These are phyloP conservation scores for Aegithalos caudatus DNA, from an alignment of 2,113 vertebrate genomes.

Conservation along the genomic window DNA sequence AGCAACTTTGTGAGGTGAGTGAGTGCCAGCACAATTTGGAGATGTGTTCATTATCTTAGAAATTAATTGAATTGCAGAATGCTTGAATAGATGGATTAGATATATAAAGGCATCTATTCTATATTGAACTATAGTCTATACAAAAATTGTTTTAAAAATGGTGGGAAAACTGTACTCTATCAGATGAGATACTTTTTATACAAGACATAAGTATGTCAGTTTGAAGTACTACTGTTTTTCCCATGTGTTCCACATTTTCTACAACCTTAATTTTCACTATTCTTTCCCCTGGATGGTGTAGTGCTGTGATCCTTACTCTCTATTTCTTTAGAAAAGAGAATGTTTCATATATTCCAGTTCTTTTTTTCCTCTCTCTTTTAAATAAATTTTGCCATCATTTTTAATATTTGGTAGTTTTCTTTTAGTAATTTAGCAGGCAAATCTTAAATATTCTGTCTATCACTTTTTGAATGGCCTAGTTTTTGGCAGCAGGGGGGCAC, in stretches of 20 bases:
- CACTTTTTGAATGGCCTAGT: not conserved
- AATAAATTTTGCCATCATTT: not conserved
- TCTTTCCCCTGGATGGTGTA: not conserved
- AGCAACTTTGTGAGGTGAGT: not conserved
- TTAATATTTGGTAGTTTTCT: not conserved
- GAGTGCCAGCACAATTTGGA: not conserved
- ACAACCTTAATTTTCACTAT: not conserved
- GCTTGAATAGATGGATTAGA: not conserved
- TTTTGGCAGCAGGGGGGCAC: not conserved
- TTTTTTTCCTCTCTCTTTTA: not conserved
- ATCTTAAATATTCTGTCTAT: not conserved
- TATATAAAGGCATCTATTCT: not conserved
- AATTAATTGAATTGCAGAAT: not conserved
- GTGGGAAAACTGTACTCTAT: not conserved
- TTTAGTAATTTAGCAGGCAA: not conserved
- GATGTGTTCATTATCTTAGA: not conserved
- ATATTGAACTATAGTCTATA: not conserved
- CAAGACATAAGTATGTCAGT: not conserved
- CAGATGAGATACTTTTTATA: not conserved
- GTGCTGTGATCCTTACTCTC: not conserved
- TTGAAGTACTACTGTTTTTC: conserved; percentile 1
- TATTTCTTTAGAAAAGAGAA: not conserved
- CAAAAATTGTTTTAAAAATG: not conserved
- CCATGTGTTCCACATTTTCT: not conserved
- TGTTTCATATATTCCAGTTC: not conserved